Percentiles rank a stretch among this genome's conserved stretches.
Evolutionary conservation across 2,113 vertebrate genomes (phyloP).

Genomic region (Casuarius casuarius): DNA sequence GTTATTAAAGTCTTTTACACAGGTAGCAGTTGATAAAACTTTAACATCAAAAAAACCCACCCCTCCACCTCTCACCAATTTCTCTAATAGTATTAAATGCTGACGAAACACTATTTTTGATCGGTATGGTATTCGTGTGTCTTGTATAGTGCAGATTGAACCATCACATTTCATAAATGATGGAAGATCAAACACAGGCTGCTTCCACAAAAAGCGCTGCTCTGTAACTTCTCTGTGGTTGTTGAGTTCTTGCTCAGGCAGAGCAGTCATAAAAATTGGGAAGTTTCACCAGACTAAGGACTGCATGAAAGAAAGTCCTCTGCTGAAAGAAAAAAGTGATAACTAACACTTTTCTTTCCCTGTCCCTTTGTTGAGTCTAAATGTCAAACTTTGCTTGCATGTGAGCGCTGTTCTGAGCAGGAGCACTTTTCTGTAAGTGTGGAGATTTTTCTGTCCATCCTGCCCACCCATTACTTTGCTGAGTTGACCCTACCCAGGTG

Average conservation of each 20-base stretch:
- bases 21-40: neutral
- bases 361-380: neutral
- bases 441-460: neutral
- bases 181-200: neutral
- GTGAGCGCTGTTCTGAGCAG: constrained; percentile 10
- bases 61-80: neutral
- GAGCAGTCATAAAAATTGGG: neutral
- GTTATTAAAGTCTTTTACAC: neutral
- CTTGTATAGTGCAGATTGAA: neutral
- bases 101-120: neutral
- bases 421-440: neutral
- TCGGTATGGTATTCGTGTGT: neutral
- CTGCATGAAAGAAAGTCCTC: neutral
- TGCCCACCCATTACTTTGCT: neutral
- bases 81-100: neutral
- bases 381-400: neutral
- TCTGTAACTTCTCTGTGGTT: neutral
- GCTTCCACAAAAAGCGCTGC: neutral
- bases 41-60: neutral
- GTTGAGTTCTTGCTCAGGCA: neutral
- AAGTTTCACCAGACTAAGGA: neutral
- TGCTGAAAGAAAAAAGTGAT: neutral
- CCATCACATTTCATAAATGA: neutral
- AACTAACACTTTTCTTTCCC: neutral
- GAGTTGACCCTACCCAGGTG: neutral